phyloP scores from a whole-genome alignment of 2,888 invertebrate species.

The Drosophila multiciliata region DNA sequence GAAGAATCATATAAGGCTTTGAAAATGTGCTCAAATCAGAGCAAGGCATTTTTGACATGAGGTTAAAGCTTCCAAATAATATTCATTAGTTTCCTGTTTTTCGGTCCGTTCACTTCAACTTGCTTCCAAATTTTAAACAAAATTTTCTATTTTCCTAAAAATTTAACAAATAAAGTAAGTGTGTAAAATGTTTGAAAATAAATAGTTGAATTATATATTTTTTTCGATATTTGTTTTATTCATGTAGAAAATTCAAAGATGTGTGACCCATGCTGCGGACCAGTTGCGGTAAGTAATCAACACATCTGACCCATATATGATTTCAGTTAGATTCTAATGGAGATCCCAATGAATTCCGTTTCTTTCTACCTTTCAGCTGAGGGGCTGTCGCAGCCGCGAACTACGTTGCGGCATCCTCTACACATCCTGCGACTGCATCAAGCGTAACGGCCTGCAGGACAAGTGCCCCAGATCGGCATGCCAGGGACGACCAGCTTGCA shows the following conservation, averaged over 20 bases:
- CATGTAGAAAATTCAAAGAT: constrained; percentile 64
- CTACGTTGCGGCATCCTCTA: constrained; percentile 86
- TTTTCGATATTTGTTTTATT: background rate
- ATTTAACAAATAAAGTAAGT: constrained; percentile 51
- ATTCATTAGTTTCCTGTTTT: constrained; percentile 68
- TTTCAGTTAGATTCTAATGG: too few species aligned
- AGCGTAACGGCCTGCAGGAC: constrained; percentile 87
- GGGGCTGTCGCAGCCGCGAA: constrained; percentile 86
- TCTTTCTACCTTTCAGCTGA: constrained; percentile 59
- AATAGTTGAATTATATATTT: constrained; percentile 1
- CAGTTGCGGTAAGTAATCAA: constrained; percentile 81
- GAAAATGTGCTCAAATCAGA: background rate
- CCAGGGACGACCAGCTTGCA: constrained; percentile 85
- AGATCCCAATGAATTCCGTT: background rate
- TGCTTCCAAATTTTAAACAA: constrained; percentile 50
- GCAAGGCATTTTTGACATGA: background rate
- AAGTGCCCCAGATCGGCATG: constrained; percentile 87
- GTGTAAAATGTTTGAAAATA: background rate
- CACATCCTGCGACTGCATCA: constrained; percentile 87
- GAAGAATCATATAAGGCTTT: constrained; percentile 10
- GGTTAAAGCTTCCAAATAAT: background rate
- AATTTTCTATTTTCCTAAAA: constrained; percentile 35
- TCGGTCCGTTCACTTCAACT: constrained; percentile 66
- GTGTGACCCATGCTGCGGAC: constrained; percentile 83
- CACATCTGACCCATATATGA: too few species aligned